Percentiles rank a stretch among this genome's conserved stretches.
These are phyloP conservation scores for Miichthys miiuy DNA, from an alignment of 2,797 vertebrate species.

Conservation along the genomic window DNA sequence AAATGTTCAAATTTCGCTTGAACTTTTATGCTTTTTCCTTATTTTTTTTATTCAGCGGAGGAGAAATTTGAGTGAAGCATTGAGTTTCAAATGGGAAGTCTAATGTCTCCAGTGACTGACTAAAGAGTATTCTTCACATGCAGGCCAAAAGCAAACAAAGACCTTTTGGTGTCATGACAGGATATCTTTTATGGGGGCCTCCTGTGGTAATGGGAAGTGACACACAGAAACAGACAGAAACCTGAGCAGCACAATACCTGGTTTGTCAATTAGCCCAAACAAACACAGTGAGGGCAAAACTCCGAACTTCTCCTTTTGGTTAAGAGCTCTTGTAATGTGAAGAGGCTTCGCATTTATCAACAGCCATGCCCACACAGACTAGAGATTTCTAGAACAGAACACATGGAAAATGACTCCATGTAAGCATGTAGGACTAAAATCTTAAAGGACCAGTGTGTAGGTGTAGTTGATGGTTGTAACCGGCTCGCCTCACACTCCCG, in stretches of 20 bases:
- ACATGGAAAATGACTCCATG: not conserved
- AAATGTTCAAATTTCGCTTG: constrained; percentile 65
- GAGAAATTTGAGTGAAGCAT: constrained; percentile 41
- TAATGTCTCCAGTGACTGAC: constrained; percentile 45
- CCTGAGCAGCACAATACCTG: constrained; percentile 67
- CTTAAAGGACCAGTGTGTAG: not conserved
- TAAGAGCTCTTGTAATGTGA: constrained; percentile 18
- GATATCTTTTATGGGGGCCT: constrained; percentile 75
- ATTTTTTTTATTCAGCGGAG: constrained; percentile 1
- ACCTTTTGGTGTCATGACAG: constrained; percentile 78
- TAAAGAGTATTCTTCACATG: constrained; percentile 57
- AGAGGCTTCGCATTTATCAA: constrained; percentile 15
- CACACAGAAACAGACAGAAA: constrained; percentile 64
- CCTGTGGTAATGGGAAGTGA: constrained; percentile 70
- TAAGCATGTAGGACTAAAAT: too few relatives aligned
- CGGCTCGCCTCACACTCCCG: too few relatives aligned
- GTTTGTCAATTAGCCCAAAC: constrained; percentile 76
- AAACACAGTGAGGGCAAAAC: constrained; percentile 50
- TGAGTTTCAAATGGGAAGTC: constrained; percentile 59
- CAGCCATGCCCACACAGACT: not conserved
- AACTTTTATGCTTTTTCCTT: constrained; percentile 22
- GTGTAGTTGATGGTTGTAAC: too few relatives aligned
- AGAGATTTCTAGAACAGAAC: not conserved
- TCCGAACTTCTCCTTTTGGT: constrained; percentile 48
- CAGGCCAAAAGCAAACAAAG: constrained; percentile 74